These are phyloP conservation scores for Ectropis grisescens DNA, from an alignment of 1,140 invertebrate genomes.

Conservation along the genomic window DNA sequence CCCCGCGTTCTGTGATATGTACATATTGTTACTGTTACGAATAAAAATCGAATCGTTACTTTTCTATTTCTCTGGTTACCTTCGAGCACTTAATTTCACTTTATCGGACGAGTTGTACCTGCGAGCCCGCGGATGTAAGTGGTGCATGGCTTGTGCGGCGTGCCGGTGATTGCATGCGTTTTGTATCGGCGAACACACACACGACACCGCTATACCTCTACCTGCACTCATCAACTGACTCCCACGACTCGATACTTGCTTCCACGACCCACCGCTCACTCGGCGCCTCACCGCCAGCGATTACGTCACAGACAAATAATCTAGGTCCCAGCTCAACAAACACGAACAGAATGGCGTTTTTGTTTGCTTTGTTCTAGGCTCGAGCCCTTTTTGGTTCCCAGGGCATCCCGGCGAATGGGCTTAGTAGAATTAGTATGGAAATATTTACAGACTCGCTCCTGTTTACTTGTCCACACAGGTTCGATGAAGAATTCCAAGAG, in stretches of 20 bases:
- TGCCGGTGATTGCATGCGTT: constrained; percentile 48
- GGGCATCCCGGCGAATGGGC: constrained; percentile 15
- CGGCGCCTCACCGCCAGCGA: constrained; percentile 10
- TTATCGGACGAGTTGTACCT: constrained; percentile 22
- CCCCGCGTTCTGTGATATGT: constrained; percentile 69
- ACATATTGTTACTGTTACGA: constrained; percentile 65
- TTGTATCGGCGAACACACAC: constrained; percentile 31
- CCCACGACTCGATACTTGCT: constrained; percentile 8
- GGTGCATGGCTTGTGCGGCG: constrained; percentile 62
- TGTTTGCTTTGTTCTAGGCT: constrained; percentile 14
- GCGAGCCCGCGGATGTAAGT: constrained; percentile 47
- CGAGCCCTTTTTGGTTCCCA: constrained; percentile 18
- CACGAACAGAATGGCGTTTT: constrained; percentile 3
- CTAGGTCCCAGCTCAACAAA: not conserved
- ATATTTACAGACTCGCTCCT: constrained; percentile 38
- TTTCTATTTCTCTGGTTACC: constrained; percentile 47
- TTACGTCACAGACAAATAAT: constrained; percentile 10
- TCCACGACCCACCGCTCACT: constrained; percentile 6
- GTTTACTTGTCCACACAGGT: constrained; percentile 66
- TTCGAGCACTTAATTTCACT: constrained; percentile 30
- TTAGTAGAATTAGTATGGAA: constrained; percentile 20
- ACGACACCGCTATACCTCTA: constrained; percentile 20
- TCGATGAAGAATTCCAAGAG: constrained; percentile 69
- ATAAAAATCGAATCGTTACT: constrained; percentile 52
- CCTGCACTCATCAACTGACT: constrained; percentile 19